phyloP scores from a whole-genome alignment of 37 sponge, comb jelly and placozoan genomes.

The Hexactinellida sp. region DNA sequence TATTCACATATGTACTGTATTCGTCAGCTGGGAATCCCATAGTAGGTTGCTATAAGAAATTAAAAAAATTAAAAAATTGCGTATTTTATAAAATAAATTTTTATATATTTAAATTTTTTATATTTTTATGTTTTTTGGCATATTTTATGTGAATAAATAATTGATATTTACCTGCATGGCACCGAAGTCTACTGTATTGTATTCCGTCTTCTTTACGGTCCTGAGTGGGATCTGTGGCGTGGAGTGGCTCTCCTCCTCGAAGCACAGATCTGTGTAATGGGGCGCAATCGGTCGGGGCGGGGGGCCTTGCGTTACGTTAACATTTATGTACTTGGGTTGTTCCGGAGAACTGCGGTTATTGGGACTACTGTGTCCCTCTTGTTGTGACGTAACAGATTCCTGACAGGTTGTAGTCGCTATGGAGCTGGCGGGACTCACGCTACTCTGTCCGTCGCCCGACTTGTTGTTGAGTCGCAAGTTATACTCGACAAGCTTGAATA shows the following conservation, averaged over 20 bases:
- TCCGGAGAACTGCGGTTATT: not conserved
- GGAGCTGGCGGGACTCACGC: not conserved
- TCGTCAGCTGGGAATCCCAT: not conserved
- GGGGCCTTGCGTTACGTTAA: not conserved
- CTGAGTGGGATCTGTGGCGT: not conserved
- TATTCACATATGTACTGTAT: not conserved
- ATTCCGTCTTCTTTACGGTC: not conserved
- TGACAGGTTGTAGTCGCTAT: not conserved
- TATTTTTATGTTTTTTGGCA: too few species aligned
- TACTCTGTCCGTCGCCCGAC: not conserved
- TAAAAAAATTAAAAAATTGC: not conserved
- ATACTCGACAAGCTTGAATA: slow-evolving; percentile 19
- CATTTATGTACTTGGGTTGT: not conserved
- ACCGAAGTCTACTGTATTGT: not conserved
- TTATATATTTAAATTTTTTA: too few species aligned
- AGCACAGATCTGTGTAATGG: not conserved
- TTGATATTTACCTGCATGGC: not conserved
- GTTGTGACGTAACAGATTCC: not conserved
- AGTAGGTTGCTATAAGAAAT: not conserved
- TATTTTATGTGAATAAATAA: too few species aligned
- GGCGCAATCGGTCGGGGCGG: not conserved
- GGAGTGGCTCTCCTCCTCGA: not conserved
- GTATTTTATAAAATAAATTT: not conserved
- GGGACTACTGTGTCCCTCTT: not conserved
- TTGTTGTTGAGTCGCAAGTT: not conserved